A percentile compares a stretch with the other conserved stretches of the same genome.
Conservation (phyloP, 37 sponge, comb jelly and placozoan genomes). For the Oscarella lobularis region DNA sequence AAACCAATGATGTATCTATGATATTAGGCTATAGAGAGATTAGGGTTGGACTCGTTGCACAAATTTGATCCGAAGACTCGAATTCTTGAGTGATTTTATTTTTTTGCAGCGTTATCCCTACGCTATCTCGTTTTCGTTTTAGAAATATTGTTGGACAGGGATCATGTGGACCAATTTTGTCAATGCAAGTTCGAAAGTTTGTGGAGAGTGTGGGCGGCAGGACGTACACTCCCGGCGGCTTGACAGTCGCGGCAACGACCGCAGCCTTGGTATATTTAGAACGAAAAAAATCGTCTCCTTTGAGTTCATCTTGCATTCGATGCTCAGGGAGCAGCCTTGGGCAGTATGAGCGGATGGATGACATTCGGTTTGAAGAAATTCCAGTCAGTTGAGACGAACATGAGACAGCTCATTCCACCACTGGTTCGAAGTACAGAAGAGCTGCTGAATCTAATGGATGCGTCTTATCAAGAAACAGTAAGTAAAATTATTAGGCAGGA, state of each 20-base stretch:
- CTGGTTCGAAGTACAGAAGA: background rate
- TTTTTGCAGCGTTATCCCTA: background rate
- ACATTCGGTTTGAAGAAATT: background rate
- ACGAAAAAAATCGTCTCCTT: too few species aligned
- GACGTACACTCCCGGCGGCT: slow-evolving; percentile 79
- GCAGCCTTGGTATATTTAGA: slow-evolving; percentile 41
- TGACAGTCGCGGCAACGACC: slow-evolving; percentile 64
- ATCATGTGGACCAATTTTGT: slow-evolving; percentile 55
- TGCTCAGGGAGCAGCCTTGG: background rate
- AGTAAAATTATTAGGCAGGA: too few species aligned
- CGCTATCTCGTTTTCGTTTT: background rate
- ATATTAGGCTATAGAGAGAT: slow-evolving; percentile 39
- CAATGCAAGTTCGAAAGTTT: slow-evolving; percentile 48
- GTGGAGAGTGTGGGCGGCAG: slow-evolving; percentile 56
- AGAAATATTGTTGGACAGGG: slow-evolving; percentile 55
- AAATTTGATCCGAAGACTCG: slow-evolving; percentile 69
- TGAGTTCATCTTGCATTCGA: too few species aligned
- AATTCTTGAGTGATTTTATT: slow-evolving; percentile 61
- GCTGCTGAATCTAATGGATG: background rate
- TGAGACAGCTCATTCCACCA: background rate
- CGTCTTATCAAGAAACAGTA: background rate
- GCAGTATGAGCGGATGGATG: background rate
- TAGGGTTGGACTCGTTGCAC: slow-evolving; percentile 74
- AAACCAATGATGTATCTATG: too few species aligned
- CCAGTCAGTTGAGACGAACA: background rate